phyloP scores from a whole-genome alignment of 2,888 invertebrate genomes.

The Andrena marginata region DNA sequence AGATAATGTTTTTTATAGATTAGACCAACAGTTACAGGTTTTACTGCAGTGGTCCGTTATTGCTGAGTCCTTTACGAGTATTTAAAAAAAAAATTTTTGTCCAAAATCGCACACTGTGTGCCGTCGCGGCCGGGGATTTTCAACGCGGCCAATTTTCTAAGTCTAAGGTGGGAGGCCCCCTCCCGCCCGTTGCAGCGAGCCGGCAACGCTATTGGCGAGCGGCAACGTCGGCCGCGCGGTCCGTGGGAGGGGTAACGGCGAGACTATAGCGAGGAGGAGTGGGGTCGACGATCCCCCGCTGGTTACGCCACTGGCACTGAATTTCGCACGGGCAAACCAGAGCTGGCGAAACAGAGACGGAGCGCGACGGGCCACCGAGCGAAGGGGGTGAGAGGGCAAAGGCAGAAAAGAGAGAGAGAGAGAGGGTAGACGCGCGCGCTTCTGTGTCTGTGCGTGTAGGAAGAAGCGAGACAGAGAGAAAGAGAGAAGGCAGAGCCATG shows the following conservation, averaged over 20 bases:
- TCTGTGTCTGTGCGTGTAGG: conserved; percentile 27
- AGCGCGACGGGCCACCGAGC: conserved; percentile 52
- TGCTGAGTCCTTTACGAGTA: no score
- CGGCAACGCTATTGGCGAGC: conserved; percentile 75
- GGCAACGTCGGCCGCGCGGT: conserved; percentile 65
- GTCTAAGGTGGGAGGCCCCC: conserved; percentile 65
- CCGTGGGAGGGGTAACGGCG: conserved; percentile 55
- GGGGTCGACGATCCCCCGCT: conserved; percentile 57
- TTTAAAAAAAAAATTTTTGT: no score
- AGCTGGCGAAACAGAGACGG: conserved; percentile 58
- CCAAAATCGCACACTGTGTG: no score
- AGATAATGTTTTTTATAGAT: no score
- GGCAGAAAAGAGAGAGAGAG: conserved; percentile 15
- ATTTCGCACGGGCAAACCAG: conserved; percentile 70
- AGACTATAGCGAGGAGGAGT: conserved; percentile 56
- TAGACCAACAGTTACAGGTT: no score
- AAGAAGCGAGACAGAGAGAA: conserved; percentile 19
- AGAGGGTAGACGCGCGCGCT: background rate
- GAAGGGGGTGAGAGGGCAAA: conserved; percentile 44
- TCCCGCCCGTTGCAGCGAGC: conserved; percentile 67
- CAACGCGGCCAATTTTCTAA: conserved; percentile 62
- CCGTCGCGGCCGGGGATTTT: conserved; percentile 62
- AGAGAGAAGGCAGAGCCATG: conserved; percentile 63
- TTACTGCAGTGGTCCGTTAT: no score
- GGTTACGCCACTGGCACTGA: conserved; percentile 71